Evolutionary conservation across 2,113 vertebrate genomes (phyloP).

Genomic region (Calyptomena viridis): DNA sequence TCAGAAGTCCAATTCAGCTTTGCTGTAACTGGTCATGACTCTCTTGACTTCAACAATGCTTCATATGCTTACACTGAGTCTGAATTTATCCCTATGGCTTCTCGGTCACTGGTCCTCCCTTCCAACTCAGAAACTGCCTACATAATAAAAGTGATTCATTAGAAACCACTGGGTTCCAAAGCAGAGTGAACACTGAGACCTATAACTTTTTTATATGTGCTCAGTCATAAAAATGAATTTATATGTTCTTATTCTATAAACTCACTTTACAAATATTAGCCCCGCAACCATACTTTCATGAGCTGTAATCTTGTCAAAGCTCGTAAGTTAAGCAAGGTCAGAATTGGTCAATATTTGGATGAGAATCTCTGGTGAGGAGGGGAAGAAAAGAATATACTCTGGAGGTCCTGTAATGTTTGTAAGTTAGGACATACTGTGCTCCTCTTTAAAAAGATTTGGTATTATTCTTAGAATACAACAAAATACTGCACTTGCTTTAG

Average conservation of each 20-base stretch:
- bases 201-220: conserved; percentile 72
- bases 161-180: conserved; percentile 65
- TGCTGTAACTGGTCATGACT: conserved; percentile 59
- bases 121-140: conserved; percentile 65
- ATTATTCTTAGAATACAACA: not conserved
- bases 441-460: not conserved
- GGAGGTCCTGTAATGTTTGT: not conserved
- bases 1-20: conserved; percentile 46
- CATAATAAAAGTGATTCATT: conserved; percentile 76
- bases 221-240: conserved; percentile 71
- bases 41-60: conserved; percentile 55
- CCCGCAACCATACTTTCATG: conserved; percentile 17
- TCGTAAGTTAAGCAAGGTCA: conserved; percentile 46
- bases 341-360: conserved; percentile 55
- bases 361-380: not conserved
- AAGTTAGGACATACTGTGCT: not conserved
- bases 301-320: conserved; percentile 62
- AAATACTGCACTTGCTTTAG: not conserved
- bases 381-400: not conserved
- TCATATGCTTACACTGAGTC: conserved; percentile 41
- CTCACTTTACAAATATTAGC: conserved; percentile 64
- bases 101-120: conserved; percentile 67
- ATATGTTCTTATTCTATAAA: conserved; percentile 62
- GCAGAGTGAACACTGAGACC: conserved; percentile 58
- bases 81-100: conserved; percentile 64